A percentile compares a stretch with the other conserved stretches of the same genome.
These are phyloP conservation scores for Polia nebulosa DNA, from an alignment of 2,888 invertebrate genomes.

Conservation along the genomic window DNA sequence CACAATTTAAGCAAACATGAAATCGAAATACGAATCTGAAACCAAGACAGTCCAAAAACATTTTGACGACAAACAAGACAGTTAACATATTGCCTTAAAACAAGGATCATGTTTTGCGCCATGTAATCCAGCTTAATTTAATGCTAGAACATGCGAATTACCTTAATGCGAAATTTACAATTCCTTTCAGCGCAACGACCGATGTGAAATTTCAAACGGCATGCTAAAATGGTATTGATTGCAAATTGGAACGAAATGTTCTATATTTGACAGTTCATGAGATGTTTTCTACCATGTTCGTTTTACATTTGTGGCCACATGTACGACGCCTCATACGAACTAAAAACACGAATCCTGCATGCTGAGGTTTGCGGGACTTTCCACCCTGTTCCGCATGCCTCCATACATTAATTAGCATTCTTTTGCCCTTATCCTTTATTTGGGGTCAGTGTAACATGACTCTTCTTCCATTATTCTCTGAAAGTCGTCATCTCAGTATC, in stretches of 20 bases:
- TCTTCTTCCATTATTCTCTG: too few relatives aligned
- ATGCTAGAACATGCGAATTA: conserved; percentile 54
- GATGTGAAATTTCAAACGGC: conserved; percentile 59
- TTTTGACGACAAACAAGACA: conserved; percentile 20
- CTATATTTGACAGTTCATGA: conserved; percentile 17
- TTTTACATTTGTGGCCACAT: too few relatives aligned
- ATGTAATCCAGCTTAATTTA: conserved; percentile 42
- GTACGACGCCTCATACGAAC: too few relatives aligned
- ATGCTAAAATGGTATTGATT: conserved; percentile 58
- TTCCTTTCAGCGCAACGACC: conserved; percentile 57
- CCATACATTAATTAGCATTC: too few relatives aligned
- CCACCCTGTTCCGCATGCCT: too few relatives aligned
- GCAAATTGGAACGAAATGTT: conserved; percentile 49
- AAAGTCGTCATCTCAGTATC: too few relatives aligned
- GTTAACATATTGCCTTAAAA: conserved; percentile 40
- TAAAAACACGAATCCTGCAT: too few relatives aligned
- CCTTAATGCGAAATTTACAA: conserved; percentile 68
- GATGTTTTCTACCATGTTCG: neutral
- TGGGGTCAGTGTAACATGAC: too few relatives aligned
- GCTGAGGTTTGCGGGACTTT: too few relatives aligned
- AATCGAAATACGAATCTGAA: conserved; percentile 1
- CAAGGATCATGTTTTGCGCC: conserved; percentile 48
- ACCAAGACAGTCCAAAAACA: conserved; percentile 27
- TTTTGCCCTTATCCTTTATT: too few relatives aligned
- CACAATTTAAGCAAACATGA: neutral